Evolutionary conservation across 2,888 invertebrate genomes (phyloP).

Genomic region (Dendrolimus houi): DNA sequence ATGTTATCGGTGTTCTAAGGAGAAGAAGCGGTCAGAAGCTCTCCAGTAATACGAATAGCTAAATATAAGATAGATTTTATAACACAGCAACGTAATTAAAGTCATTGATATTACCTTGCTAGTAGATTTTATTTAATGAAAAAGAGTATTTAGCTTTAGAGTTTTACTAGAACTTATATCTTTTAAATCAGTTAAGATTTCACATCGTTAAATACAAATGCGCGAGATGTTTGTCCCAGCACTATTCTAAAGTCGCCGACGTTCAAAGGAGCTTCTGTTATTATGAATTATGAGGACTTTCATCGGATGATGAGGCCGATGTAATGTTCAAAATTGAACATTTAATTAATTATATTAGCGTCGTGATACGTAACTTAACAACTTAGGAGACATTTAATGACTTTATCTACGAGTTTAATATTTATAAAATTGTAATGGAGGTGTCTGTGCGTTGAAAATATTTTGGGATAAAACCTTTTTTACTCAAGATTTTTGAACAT

Average conservation of each 20-base stretch:
- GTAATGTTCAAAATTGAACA: background rate
- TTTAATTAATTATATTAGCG: background rate
- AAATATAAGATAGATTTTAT: no score
- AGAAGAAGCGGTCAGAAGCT: no score
- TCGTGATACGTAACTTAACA: background rate
- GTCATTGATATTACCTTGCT: no score
- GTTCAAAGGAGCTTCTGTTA: slow-evolving; percentile 10
- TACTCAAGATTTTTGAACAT: background rate
- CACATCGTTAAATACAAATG: no score
- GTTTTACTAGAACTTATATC: no score
- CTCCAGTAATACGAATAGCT: no score
- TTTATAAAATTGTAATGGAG: background rate
- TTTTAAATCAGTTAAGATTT: no score
- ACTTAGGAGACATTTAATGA: background rate
- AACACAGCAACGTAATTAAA: no score
- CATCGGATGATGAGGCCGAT: background rate
- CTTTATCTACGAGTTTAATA: background rate
- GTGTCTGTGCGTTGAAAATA: slow-evolving; percentile 1
- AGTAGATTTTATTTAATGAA: no score
- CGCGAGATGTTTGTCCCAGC: background rate
- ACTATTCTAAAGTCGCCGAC: background rate
- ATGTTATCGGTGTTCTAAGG: no score
- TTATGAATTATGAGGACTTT: slow-evolving; percentile 3
- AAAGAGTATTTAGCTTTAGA: no score
- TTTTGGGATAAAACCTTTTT: slow-evolving; percentile 2